Evolutionary conservation across 2,888 invertebrate species (phyloP), one percentile per base, ranked within the genome.

Genomic region (Rhopalosiphum nymphaeae): DNA sequence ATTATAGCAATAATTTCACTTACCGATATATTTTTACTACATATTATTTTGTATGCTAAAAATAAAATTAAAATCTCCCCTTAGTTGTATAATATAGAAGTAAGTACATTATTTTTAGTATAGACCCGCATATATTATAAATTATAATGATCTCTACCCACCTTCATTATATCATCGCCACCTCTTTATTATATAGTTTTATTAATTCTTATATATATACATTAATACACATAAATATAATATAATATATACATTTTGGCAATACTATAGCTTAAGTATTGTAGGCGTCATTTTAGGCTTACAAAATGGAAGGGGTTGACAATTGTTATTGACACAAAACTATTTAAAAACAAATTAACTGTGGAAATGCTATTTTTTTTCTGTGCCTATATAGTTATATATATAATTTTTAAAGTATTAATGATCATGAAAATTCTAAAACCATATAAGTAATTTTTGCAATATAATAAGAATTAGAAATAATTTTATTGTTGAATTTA

Each of bases 61-160:
- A 49, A 49, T 11, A 49, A 49, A 49, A 49, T 13, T 49, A 49
- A 49, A 49, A 49, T 49, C n/a, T 67, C 67, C n/a, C 29, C 13
- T 67, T 61, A 61, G 29, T 13, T 16, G n/a, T 67, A n/a, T n/a
- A 67, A 11, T 67, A n/a, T n/a, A n/a, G n/a, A 67, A 67, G 13
- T 67, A 67, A 67, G 13, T 67, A n/a, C n/a, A 67, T 67, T 67
- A 67, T 13, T 13, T 67, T 67, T 5, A 67, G 16, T 16, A n/a
- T n/a, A 13, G 5, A 67, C 5, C n/a, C 16, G 67, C 67, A 67
- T 5, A 29, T 67, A 36, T 36, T 36, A 67, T 67, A 67, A n/a
- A n/a, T 67, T 67, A 67, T 67, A 67, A 67, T 67, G 67, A n/a
- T n/a, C 16, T 67, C 67, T 67, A n/a, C 67, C n/a, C n/a, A 67